Percentiles rank a stretch among this genome's conserved stretches.
Evolutionary conservation across 2,113 vertebrate genomes (phyloP).

Genomic region (Perccottus glenii): DNA sequence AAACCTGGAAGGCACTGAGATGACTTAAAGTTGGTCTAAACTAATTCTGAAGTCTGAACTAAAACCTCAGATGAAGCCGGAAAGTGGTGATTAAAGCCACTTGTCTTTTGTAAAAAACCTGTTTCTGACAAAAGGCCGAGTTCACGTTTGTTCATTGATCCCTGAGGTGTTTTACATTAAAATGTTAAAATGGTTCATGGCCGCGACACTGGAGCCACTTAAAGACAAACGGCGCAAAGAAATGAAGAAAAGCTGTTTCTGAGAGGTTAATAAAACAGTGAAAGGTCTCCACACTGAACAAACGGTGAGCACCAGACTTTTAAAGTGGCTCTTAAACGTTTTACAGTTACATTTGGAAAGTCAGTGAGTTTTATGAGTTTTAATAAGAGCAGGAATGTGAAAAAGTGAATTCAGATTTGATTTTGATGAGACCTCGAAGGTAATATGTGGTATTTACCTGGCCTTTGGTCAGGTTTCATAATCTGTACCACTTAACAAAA

Average conservation of each 20-base stretch:
- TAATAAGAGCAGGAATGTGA: no score
- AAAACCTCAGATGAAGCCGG: neutral
- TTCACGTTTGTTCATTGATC: constrained; percentile 42
- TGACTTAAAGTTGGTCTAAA: no score
- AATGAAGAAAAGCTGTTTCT: constrained; percentile 4
- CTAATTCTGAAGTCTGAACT: neutral
- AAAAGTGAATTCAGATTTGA: no score
- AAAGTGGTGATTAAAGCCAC: constrained; percentile 49
- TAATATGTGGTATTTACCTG: no score
- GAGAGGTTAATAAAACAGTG: constrained; percentile 14
- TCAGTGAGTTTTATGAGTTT: no score
- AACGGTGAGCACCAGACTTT: neutral
- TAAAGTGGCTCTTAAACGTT: neutral
- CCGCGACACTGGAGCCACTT: neutral
- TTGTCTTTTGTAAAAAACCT: constrained; percentile 19
- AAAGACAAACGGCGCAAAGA: neutral
- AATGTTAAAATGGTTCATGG: constrained; percentile 38
- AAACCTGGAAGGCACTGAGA: no score
- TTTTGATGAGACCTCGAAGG: no score
- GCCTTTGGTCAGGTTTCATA: no score
- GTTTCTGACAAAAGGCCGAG: constrained; percentile 14
- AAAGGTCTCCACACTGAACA: neutral
- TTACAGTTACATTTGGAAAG: neutral
- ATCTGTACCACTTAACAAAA: no score
- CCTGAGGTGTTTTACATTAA: constrained; percentile 29